Evolutionary conservation across 2,888 invertebrate species (phyloP).

Genomic region (Philaethria dido): DNA sequence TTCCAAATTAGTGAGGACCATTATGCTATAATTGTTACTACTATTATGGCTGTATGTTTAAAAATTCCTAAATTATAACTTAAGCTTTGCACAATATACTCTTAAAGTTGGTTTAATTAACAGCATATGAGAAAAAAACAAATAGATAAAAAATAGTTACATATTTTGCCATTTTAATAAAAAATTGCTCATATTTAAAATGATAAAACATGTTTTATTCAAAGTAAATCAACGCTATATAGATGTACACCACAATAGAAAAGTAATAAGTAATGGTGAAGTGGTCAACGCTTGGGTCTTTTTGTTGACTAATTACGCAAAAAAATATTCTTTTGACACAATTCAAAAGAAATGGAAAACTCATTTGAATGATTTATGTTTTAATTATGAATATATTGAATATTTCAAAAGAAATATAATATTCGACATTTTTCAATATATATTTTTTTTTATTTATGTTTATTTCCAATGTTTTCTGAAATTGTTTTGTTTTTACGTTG

Average conservation of each 20-base stretch:
- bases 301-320: slow-evolving; percentile 31
- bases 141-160: too few relatives aligned
- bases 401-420: not conserved
- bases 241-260: slow-evolving; percentile 11
- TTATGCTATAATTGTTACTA: too few relatives aligned
- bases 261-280: slow-evolving; percentile 34
- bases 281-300: slow-evolving; percentile 38
- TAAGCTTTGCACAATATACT: too few relatives aligned
- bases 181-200: not conserved
- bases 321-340: slow-evolving; percentile 30
- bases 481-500: too few relatives aligned
- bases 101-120: too few relatives aligned
- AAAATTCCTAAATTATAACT: too few relatives aligned
- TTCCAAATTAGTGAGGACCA: too few relatives aligned
- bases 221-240: not conserved
- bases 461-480: too few relatives aligned
- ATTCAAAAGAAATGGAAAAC: slow-evolving; percentile 6
- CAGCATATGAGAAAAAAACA: too few relatives aligned
- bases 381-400: not conserved
- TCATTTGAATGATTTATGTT: slow-evolving; percentile 12
- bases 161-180: too few relatives aligned
- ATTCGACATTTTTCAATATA: not conserved
- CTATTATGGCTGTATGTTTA: too few relatives aligned
- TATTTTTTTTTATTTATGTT: too few relatives aligned
- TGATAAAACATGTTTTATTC: not conserved